phyloP scores from a whole-genome alignment of 2,113 vertebrate species.

The Barbus barbus region DNA sequence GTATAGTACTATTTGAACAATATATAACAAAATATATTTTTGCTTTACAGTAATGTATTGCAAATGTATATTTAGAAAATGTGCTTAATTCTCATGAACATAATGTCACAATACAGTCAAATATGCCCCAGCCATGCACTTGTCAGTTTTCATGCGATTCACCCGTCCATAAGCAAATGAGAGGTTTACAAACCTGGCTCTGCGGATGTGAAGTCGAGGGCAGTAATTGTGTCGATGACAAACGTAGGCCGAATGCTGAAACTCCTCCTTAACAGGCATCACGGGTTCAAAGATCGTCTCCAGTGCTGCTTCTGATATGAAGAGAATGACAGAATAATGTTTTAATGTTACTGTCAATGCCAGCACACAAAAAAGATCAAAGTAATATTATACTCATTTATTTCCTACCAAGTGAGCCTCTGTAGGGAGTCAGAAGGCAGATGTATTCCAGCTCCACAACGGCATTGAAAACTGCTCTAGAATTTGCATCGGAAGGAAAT shows the following conservation, averaged over 20 bases:
- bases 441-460: conserved; percentile 83
- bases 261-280: conserved; percentile 16
- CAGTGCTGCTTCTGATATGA: conserved; percentile 71
- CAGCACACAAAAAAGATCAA: background rate
- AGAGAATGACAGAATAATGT: background rate
- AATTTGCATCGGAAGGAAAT: conserved; percentile 46
- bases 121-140: background rate
- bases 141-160: background rate
- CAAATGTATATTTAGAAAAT: background rate
- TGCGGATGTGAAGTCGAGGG: conserved; percentile 76
- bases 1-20: background rate
- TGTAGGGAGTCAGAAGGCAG: conserved; percentile 77
- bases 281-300: conserved; percentile 76
- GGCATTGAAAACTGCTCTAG: conserved; percentile 81
- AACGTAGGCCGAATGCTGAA: conserved; percentile 65
- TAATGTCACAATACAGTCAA: background rate
- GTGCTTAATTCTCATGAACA: background rate
- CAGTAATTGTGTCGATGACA: conserved; percentile 75
- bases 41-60: no score
- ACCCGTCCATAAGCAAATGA: background rate
- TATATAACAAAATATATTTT: no score
- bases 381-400: background rate
- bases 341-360: background rate
- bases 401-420: conserved; percentile 76
- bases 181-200: conserved; percentile 79